A percentile compares a stretch with the other conserved stretches of the same genome.
Evolutionary conservation across 2,888 invertebrate genomes (phyloP).

Genomic region (Geophilus truncorum): DNA sequence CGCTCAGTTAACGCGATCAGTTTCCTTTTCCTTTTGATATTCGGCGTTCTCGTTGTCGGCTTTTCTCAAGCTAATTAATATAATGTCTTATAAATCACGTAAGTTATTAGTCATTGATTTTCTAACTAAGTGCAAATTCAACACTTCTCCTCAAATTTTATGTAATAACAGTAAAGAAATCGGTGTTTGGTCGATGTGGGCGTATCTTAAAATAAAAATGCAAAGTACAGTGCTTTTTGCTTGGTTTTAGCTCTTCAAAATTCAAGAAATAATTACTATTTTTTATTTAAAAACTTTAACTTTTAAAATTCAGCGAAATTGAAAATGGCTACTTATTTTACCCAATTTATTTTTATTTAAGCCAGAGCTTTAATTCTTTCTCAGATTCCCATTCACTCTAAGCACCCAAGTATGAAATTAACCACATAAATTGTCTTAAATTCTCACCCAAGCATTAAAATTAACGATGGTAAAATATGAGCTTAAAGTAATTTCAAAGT

Average conservation of each 20-base stretch:
- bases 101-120: too few relatives aligned
- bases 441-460: neutral
- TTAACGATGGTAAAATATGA: too few relatives aligned
- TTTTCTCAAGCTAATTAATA: neutral
- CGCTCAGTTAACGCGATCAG: neutral
- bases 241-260: neutral
- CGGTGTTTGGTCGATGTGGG: neutral
- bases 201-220: neutral
- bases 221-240: neutral
- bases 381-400: too few relatives aligned
- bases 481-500: neutral
- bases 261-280: neutral
- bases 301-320: too few relatives aligned
- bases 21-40: neutral
- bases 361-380: too few relatives aligned
- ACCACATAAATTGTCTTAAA: neutral
- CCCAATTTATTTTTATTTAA: too few relatives aligned
- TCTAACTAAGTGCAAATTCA: too few relatives aligned
- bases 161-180: neutral
- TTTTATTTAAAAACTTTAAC: too few relatives aligned
- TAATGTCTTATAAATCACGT: neutral
- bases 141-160: neutral
- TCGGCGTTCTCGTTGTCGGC: neutral
- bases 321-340: too few relatives aligned
- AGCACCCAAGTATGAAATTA: neutral